Base-by-base conservation (phyloP, 2,888 invertebrate species). In the Slavum lentiscoides region DNA sequence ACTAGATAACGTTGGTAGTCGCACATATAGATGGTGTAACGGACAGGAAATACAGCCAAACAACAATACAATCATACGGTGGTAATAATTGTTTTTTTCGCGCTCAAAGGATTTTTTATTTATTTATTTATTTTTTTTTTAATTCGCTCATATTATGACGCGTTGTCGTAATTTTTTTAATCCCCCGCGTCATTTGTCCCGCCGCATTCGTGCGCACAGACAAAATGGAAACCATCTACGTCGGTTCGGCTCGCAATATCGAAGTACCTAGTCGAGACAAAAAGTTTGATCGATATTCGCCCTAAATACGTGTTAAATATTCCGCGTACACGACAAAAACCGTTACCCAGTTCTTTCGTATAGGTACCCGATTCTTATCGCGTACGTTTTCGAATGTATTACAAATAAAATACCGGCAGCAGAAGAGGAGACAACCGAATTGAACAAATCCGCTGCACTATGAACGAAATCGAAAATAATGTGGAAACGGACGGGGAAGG, bases 211-310 rank as follows among this genome's bases (percentile, higher is more conserved):
- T 59, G 11, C 59, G 3, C 21, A 59, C 9, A 21, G 21, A 59
- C 21, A 17, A 37, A 64, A 30, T 11, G 43, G 7, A 43, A 49
- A 64, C 39, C 8, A 39, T 19, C 37, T 19, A 30, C 37, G 37
- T n/a, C n/a, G 37, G 15, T 39, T n/a, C 37, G 11, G n/a, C 64
- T 37, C 37, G 30, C 58, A 19, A 58, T 59, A 66, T 72, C 37
- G n/a, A 21, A 23, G 13, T n/a, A n/a, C n/a, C n/a, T n/a, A 30
- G 53, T 37, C 23, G n/a, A 30, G 30, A 23, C 49, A 0, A 30
- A 30, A 30, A 23, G 75, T 75, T 75, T 75, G 75, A 4, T 75
- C 75, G 59, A 75, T 75, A 75, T 30, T 75, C 58, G 59, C 9
- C 67, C 75, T 68, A 75, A 15, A 59, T 72, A 37, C 9, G 49